A percentile compares a stretch with the other conserved stretches of the same genome.
These are phyloP conservation scores for Thrips palmi DNA, from an alignment of 1,140 invertebrate genomes.

Conservation along the genomic window DNA sequence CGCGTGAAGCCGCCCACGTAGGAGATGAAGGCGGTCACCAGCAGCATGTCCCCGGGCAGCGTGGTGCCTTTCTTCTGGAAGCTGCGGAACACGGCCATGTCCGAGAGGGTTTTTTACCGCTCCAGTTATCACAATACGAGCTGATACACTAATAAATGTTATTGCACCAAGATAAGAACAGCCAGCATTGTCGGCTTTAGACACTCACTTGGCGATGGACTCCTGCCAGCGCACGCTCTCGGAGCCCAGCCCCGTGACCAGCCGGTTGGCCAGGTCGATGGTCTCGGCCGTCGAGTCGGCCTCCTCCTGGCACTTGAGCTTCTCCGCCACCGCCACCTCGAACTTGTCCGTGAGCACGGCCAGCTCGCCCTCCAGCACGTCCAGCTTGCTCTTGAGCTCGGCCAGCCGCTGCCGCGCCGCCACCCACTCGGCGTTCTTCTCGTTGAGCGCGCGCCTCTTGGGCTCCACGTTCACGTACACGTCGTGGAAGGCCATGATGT, in stretches of 20 bases:
- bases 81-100: too few species aligned
- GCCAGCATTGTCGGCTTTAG: too few species aligned
- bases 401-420: slow-evolving; percentile 61
- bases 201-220: slow-evolving; percentile 37
- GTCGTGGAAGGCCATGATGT: slow-evolving; percentile 79
- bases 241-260: slow-evolving; percentile 81
- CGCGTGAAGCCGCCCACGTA: slow-evolving; percentile 89
- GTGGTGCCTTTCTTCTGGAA: slow-evolving; percentile 43
- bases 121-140: too few species aligned
- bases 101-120: too few species aligned
- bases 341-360: slow-evolving; percentile 58
- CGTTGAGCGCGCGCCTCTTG: slow-evolving; percentile 54
- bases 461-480: slow-evolving; percentile 87
- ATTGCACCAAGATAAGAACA: too few species aligned
- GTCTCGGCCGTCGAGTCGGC: slow-evolving; percentile 64
- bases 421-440: slow-evolving; percentile 66
- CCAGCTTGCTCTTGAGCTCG: slow-evolving; percentile 38
- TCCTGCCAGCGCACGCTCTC: slow-evolving; percentile 77
- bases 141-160: too few species aligned
- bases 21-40: slow-evolving; percentile 86
- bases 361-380: slow-evolving; percentile 57
- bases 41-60: slow-evolving; percentile 72
- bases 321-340: slow-evolving; percentile 66
- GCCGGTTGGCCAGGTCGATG: slow-evolving; percentile 78
- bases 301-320: slow-evolving; percentile 72